Conservation (phyloP, 1,140 invertebrate species). For the Nephotettix cincticeps region DNA sequence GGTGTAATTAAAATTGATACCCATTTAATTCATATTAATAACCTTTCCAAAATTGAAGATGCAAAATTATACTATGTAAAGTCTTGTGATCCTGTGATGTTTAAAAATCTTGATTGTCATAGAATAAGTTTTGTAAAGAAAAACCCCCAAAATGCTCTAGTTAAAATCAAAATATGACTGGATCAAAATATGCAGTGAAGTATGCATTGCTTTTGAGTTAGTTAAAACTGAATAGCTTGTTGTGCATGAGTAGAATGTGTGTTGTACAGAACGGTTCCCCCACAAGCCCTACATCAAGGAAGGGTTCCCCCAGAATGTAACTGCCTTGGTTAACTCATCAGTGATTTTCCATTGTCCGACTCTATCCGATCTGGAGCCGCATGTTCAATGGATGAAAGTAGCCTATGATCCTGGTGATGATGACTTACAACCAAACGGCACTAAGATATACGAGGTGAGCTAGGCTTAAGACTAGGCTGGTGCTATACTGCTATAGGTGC, state of each 20-base stretch:
- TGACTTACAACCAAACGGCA: slow-evolving; percentile 55
- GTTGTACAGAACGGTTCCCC: slow-evolving; percentile 64
- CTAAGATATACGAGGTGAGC: slow-evolving; percentile 54
- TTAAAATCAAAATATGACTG: too few relatives aligned
- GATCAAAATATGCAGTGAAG: too few relatives aligned
- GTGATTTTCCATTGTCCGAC: slow-evolving; percentile 71
- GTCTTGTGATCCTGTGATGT: too few relatives aligned
- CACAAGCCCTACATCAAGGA: slow-evolving; percentile 76
- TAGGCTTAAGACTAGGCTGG: slow-evolving; percentile 7
- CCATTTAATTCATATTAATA: too few relatives aligned
- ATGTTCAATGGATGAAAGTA: slow-evolving; percentile 69
- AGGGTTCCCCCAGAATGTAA: slow-evolving; percentile 76
- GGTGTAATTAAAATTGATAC: too few relatives aligned
- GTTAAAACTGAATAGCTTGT: too few relatives aligned
- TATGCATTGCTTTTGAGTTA: too few relatives aligned
- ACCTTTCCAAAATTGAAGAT: too few relatives aligned
- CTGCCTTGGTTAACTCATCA: slow-evolving; percentile 66
- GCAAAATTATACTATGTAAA: too few relatives aligned
- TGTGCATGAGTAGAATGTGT: slow-evolving; percentile 1
- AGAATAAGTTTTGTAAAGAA: too few relatives aligned
- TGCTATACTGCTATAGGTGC: background rate
- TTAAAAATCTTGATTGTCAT: too few relatives aligned
- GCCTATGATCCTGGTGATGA: slow-evolving; percentile 33
- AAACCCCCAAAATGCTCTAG: too few relatives aligned
- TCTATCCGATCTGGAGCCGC: slow-evolving; percentile 71